Evolutionary conservation across 2,888 invertebrate genomes (phyloP), one percentile per base, ranked within the genome.

Genomic region (Nomada lathburiana): DNA sequence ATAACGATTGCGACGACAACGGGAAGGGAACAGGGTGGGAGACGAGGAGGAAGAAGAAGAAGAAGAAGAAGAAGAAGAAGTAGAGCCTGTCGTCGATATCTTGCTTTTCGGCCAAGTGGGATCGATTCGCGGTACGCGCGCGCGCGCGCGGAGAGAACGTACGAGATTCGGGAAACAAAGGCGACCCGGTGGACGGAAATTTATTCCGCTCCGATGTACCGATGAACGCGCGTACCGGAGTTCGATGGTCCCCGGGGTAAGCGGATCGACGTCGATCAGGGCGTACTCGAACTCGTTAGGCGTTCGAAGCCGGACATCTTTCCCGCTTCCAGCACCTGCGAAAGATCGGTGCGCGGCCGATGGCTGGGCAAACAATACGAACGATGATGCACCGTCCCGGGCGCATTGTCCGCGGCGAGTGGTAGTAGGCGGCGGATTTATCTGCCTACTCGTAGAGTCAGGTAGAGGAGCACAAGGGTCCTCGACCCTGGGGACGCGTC

Each of bases 401-500:
- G 80, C 86, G 87, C 87, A 91, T 91, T 91, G 91, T 91, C 89
- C 89, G 89, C 87, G 82, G 84, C 88, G 90, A 89, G 88, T 84
- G 85, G 91, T 89, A 87, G 90, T 91, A 91, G 91, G 91, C 90
- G 91, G 90, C 82, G 89, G 90, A 91, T 91, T 91, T 90, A 91
- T 91, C 90, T 90, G 85, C 90, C 89, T 90, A 87, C 90, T 90
- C 90, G 88, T 89, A 88, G 88, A 89, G 86, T 86, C 88, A 87
- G 88, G 89, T 89, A 90, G 89, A 86, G 76, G 75, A 86, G 76
- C 69, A 63, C 73, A 65, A 87, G 89, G 90, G 89, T 90, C 88
- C 86, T 89, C 90, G 90, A 90, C 89, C 89, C 87, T 80, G 80
- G 76, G 72, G 83, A 80, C 83, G 82, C 80, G 83, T 83, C 86